Conservation (phyloP, 2,113 vertebrate species). For the Agapornis roseicollis region DNA sequence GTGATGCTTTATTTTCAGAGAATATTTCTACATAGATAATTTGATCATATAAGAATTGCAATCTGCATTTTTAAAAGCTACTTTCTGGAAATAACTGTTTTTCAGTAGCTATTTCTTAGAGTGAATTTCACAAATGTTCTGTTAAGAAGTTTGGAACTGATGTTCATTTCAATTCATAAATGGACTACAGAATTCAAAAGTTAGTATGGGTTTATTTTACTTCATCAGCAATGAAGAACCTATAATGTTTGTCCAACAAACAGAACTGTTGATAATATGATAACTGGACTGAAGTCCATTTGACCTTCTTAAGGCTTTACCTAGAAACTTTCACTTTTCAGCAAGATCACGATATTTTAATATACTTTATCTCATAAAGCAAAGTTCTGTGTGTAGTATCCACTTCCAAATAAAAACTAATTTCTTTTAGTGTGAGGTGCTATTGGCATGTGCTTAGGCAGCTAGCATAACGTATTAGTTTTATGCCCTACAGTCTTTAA, state of each 20-base stretch:
- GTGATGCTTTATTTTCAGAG: not conserved
- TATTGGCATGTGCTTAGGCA: not conserved
- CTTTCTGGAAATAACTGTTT: not conserved
- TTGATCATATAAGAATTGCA: not conserved
- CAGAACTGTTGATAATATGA: not conserved
- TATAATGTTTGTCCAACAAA: not conserved
- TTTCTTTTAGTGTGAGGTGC: not conserved
- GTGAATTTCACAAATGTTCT: not conserved
- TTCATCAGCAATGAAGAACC: not conserved
- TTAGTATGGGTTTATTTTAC: not conserved
- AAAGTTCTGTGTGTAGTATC: not conserved
- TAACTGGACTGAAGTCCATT: not conserved
- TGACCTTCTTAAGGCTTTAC: not conserved
- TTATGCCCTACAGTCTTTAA: not conserved
- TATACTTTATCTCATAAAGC: not conserved
- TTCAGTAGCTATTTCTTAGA: not conserved
- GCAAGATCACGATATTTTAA: not conserved
- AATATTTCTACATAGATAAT: not conserved
- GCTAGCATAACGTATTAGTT: not conserved
- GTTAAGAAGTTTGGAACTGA: not conserved
- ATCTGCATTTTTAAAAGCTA: not conserved
- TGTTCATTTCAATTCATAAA: not conserved
- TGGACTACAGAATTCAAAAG: not conserved
- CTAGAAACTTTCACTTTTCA: not conserved
- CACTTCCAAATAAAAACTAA: not conserved